A percentile compares a stretch with the other conserved stretches of the same genome.
phyloP scores from a whole-genome alignment of 2,797 vertebrate genomes.

The Trematomus bernacchii region DNA sequence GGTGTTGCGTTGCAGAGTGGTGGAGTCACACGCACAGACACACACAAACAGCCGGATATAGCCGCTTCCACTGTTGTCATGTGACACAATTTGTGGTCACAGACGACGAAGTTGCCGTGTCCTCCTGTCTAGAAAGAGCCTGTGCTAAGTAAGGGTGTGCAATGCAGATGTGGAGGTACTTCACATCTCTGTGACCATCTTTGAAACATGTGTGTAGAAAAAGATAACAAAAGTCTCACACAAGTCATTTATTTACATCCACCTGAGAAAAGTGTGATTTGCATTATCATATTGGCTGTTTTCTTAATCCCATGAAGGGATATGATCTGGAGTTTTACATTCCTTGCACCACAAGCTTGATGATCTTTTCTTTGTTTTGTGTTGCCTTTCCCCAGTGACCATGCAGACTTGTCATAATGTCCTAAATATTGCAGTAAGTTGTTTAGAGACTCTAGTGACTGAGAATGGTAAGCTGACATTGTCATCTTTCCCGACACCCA shows the following conservation, averaged over 20 bases:
- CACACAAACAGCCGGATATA: slow-evolving; percentile 76
- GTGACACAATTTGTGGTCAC: slow-evolving; percentile 73
- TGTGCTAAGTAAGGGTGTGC: slow-evolving; percentile 33
- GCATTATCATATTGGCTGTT: slow-evolving; percentile 5
- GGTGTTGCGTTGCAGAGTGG: slow-evolving; percentile 46
- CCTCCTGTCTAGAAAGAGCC: slow-evolving; percentile 64
- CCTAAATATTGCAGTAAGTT: slow-evolving; percentile 27
- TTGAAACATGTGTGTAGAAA: slow-evolving; percentile 6
- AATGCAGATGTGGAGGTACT: slow-evolving; percentile 31
- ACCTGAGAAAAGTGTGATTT: not conserved
- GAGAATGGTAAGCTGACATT: slow-evolving; percentile 16
- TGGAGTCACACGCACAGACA: slow-evolving; percentile 24
- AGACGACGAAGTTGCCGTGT: slow-evolving; percentile 71
- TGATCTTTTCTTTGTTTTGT: not conserved
- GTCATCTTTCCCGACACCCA: slow-evolving; percentile 30
- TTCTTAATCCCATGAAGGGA: not conserved
- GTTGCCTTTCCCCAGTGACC: slow-evolving; percentile 16
- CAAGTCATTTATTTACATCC: not conserved
- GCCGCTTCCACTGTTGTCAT: slow-evolving; percentile 75
- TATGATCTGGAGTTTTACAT: slow-evolving; percentile 43
- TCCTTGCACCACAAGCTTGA: slow-evolving; percentile 37
- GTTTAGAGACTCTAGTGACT: slow-evolving; percentile 2
- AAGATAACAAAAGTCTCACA: not conserved
- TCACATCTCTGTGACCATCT: not conserved
- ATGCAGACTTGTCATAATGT: not conserved